phyloP scores from a whole-genome alignment of 2,113 vertebrate species.

The Geococcyx californianus region DNA sequence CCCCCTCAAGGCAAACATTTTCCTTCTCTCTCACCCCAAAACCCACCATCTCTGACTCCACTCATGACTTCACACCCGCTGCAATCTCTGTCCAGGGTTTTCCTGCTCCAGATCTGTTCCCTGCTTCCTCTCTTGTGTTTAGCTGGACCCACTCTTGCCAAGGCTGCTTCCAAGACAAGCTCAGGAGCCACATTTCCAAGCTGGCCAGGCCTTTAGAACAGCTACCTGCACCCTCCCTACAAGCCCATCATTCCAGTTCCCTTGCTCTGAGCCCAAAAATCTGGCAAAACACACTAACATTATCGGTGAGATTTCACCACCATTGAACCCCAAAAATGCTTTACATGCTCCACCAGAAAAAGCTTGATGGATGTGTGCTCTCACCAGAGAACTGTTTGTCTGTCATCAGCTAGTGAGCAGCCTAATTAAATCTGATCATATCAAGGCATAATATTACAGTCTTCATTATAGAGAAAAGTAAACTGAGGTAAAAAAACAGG shows the following conservation, averaged over 20 bases:
- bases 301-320: not conserved
- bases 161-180: not conserved
- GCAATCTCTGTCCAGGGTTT: not conserved
- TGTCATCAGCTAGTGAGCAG: not conserved
- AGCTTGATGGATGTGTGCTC: not conserved
- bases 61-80: not conserved
- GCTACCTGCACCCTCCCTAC: not conserved
- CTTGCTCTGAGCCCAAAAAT: not conserved
- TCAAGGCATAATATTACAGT: not conserved
- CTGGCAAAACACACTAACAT: not conserved
- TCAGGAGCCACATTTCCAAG: not conserved
- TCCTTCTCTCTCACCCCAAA: no score
- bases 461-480: not conserved
- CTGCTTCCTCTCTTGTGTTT: not conserved
- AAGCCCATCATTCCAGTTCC: not conserved
- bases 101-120: not conserved
- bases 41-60: no score
- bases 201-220: not conserved
- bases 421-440: not conserved
- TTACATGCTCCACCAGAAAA: not conserved
- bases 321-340: not conserved
- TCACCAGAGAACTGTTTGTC: not conserved
- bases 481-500: not conserved
- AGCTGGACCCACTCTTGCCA: not conserved
- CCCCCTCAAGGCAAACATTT: not conserved